Percentiles rank a stretch among this genome's conserved stretches.
phyloP scores from a whole-genome alignment of 1,140 invertebrate species.

The Atta texana region DNA sequence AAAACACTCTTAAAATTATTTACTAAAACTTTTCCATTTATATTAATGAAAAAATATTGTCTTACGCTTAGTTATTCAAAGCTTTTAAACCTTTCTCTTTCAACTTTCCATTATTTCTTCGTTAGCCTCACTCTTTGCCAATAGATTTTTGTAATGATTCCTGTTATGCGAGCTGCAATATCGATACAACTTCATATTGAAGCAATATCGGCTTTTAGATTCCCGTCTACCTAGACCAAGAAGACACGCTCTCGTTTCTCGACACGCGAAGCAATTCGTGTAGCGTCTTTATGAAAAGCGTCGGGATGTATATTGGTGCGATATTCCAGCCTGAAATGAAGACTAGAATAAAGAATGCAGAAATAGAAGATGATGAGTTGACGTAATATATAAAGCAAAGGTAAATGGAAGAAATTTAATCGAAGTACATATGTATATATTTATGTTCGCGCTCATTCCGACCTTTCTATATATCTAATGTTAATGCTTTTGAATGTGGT shows the following conservation, averaged over 20 bases:
- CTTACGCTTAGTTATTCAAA: background rate
- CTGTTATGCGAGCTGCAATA: slow-evolving; percentile 47
- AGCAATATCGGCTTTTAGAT: slow-evolving; percentile 50
- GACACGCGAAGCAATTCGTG: slow-evolving; percentile 53
- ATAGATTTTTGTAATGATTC: slow-evolving; percentile 54
- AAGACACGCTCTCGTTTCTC: slow-evolving; percentile 49
- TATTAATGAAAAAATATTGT: slow-evolving; percentile 2
- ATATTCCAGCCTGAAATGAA: slow-evolving; percentile 35
- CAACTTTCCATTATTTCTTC: slow-evolving; percentile 46
- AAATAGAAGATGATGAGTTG: slow-evolving; percentile 1
- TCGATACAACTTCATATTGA: slow-evolving; percentile 61
- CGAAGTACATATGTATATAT: background rate
- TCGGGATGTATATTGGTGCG: slow-evolving; percentile 23
- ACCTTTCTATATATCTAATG: background rate
- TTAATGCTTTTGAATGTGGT: background rate
- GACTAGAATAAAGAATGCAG: background rate
- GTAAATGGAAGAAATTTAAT: background rate
- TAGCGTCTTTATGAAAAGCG: slow-evolving; percentile 36
- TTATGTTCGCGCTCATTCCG: background rate
- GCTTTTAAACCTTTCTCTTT: background rate
- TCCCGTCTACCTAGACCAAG: background rate
- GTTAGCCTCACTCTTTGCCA: slow-evolving; percentile 14
- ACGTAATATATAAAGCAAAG: background rate
- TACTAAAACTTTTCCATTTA: background rate
- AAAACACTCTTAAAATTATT: background rate